Evolutionary conservation across 2,888 invertebrate species (phyloP).

Genomic region (Melanostoma mellinum): DNA sequence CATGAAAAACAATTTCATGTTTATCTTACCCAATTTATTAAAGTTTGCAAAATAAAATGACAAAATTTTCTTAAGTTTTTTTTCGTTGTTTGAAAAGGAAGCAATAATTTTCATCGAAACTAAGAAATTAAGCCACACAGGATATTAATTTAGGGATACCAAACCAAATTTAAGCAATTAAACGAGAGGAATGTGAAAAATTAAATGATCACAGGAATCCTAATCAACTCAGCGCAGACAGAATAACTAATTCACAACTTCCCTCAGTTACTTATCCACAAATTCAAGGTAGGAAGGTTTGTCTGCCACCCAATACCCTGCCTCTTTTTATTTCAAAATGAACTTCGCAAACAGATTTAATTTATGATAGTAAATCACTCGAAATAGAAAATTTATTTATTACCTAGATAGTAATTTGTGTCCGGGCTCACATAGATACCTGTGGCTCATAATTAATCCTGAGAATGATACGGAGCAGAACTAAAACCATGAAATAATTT

Average conservation of each 20-base stretch:
- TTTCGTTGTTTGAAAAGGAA: background rate
- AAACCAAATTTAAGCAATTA: background rate
- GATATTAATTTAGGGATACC: background rate
- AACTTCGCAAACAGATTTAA: too few relatives aligned
- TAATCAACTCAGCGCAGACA: slow-evolving; percentile 38
- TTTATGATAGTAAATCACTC: too few relatives aligned
- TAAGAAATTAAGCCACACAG: background rate
- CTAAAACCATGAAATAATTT: too few relatives aligned
- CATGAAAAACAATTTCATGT: too few relatives aligned
- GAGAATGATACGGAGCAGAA: too few relatives aligned
- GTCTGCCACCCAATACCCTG: background rate
- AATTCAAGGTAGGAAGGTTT: background rate
- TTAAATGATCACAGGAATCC: slow-evolving; percentile 64
- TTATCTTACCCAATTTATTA: too few relatives aligned
- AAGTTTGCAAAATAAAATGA: too few relatives aligned
- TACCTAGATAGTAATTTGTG: too few relatives aligned
- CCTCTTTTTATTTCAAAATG: background rate
- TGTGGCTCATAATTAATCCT: too few relatives aligned
- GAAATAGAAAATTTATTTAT: too few relatives aligned
- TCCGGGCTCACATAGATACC: too few relatives aligned
- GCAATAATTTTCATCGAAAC: background rate
- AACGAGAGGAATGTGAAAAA: slow-evolving; percentile 57
- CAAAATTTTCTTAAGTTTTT: too few relatives aligned
- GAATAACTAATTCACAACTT: background rate
- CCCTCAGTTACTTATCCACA: slow-evolving; percentile 3